phyloP scores from a whole-genome alignment of 2,113 vertebrate species.

The Bubo scandiacus region DNA sequence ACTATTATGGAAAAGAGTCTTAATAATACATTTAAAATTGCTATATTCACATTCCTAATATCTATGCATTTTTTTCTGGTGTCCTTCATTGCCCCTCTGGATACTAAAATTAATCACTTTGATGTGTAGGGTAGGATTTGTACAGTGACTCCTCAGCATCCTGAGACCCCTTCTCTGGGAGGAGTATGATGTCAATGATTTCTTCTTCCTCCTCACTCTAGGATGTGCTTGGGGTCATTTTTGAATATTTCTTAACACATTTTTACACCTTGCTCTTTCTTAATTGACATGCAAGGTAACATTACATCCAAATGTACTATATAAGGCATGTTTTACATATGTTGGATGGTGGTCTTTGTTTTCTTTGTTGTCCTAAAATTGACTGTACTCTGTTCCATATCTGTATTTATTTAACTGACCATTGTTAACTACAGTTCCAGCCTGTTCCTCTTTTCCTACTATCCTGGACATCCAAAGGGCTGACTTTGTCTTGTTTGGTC shows the following conservation, averaged over 20 bases:
- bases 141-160: neutral
- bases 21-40: neutral
- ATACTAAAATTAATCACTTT: neutral
- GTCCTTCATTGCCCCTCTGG: neutral
- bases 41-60: neutral
- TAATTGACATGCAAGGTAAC: neutral
- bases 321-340: neutral
- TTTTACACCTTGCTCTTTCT: neutral
- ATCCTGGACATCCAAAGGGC: neutral
- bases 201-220: neutral
- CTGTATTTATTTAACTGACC: neutral
- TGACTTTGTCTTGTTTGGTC: too few species aligned
- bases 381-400: neutral
- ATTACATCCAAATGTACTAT: neutral
- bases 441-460: neutral
- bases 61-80: neutral
- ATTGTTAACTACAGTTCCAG: neutral
- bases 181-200: neutral
- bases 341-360: neutral
- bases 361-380: neutral
- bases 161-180: neutral
- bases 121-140: fast-evolving
- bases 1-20: neutral
- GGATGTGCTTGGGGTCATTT: neutral
- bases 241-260: neutral